Base-by-base conservation (phyloP, 2,888 invertebrate genomes). In the Steinernema scapterisci region DNA sequence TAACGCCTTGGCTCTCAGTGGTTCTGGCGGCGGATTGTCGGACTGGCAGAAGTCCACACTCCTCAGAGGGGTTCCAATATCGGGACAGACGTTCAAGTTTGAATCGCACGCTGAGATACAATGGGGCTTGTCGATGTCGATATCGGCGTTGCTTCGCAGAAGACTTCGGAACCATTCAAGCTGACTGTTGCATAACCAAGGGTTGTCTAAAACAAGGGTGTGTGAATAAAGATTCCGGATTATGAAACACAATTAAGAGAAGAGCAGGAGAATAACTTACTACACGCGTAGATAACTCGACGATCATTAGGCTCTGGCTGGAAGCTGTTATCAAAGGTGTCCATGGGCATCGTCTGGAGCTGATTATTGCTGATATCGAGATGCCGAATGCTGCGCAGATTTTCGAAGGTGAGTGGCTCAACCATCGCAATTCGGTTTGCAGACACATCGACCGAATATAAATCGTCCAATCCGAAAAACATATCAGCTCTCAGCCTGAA, bases 291-390 rank as follows among this genome's bases (percentile, higher is more conserved):
- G 73, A 87, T 86, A 21, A 87, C 86, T 45, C 87, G 74, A 38
- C 86, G 76, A 71, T 86, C 85, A 73, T 85, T 83, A 21, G 84
- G 84, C 23, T 79, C 78, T 9, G 85, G 86, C 16, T 76, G 77
- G 78, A 87, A 87, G 0, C 85, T 82, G 74, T 82, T 82, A 38
- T 78, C 78, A 78, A 87, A 86, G 7, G 83, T 80, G 75, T 84
- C 79, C 23, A 76, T 70, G 3, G 85, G 85, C 81, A 87, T 79
- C 23, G 85, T 81, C 78, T 85, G 83, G 71, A 87, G 83, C 71
- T 84, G 83, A 76, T 87, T 87, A 79, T 82, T 85, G 77, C 87
- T 87, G 79, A 87, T 87, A 77, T 87, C 87, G 70, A 87, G 79
- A 80, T 87, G 87, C 21, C 82, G 75, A 25, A 87, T 78, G 3